Percentiles rank a stretch among this genome's conserved stretches.
These are phyloP conservation scores for Trematomus loennbergii DNA, from an alignment of 2,113 vertebrate genomes.

Conservation along the genomic window DNA sequence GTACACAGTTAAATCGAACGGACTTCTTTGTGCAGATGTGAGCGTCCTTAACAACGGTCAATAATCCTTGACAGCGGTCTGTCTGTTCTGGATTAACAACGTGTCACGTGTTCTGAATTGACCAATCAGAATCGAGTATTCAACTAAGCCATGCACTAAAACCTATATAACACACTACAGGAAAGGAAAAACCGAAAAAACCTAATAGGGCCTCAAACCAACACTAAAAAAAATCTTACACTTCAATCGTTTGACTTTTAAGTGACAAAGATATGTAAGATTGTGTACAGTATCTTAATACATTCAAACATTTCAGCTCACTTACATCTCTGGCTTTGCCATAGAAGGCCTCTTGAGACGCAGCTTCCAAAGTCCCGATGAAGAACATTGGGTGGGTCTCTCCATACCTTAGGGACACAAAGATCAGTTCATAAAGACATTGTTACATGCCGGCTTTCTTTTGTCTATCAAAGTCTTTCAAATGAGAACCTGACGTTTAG, in stretches of 20 bases:
- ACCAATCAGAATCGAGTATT: too few species aligned
- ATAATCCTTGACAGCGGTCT: too few species aligned
- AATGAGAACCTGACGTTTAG: background rate
- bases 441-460: background rate
- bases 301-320: constrained; percentile 56
- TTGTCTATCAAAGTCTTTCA: background rate
- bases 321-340: constrained; percentile 99
- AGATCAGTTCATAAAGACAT: constrained; percentile 34
- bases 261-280: constrained; percentile 7
- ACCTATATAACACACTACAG: too few species aligned
- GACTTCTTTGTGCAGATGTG: too few species aligned
- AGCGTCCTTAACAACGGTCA: too few species aligned
- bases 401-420: constrained; percentile 88
- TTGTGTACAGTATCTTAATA: constrained; percentile 8
- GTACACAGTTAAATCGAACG: too few species aligned
- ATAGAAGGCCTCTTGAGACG: constrained; percentile 99
- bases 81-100: too few species aligned
- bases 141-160: too few species aligned
- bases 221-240: too few species aligned
- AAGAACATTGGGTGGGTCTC: constrained; percentile 99
- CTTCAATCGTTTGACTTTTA: constrained; percentile 5
- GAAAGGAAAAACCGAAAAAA: too few species aligned
- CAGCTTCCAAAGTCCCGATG: constrained; percentile 98
- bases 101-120: too few species aligned
- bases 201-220: too few species aligned